A percentile compares a stretch with the other conserved stretches of the same genome.
Evolutionary conservation across 2,797 vertebrate genomes (phyloP).

Genomic region (Clamator glandarius): DNA sequence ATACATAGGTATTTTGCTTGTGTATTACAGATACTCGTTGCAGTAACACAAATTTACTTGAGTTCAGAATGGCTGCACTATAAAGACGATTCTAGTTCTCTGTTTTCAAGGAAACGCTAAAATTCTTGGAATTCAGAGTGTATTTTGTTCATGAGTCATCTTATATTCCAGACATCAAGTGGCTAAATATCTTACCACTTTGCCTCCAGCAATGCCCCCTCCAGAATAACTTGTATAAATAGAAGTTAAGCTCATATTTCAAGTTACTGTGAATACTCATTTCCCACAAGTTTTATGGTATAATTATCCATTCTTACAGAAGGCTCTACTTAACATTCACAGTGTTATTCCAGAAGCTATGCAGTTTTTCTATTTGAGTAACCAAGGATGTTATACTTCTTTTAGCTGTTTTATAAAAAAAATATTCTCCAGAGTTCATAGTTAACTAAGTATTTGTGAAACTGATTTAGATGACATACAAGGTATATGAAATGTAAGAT

Average conservation of each 20-base stretch:
- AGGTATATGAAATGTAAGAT: neutral
- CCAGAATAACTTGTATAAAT: constrained; percentile 4
- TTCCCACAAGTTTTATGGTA: constrained; percentile 20
- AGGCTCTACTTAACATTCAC: neutral
- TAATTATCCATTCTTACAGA: constrained; percentile 11
- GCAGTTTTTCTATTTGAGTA: neutral
- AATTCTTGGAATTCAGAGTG: neutral
- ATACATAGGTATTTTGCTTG: neutral
- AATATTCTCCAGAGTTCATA: neutral
- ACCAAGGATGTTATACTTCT: neutral
- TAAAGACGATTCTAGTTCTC: neutral
- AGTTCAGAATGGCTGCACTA: neutral
- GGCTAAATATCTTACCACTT: neutral
- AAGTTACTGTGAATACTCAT: neutral
- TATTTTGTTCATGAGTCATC: constrained; percentile 1
- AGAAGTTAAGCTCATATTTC: constrained; percentile 14
- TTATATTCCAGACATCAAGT: neutral
- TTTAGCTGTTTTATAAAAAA: neutral
- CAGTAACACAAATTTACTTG: neutral
- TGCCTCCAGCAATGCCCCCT: neutral
- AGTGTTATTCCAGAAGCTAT: neutral
- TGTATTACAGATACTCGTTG: neutral
- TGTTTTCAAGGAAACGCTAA: neutral
- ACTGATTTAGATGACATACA: neutral
- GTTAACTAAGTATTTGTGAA: neutral